Conservation (phyloP, 2,888 invertebrate genomes). For the Smittia aterrima region DNA sequence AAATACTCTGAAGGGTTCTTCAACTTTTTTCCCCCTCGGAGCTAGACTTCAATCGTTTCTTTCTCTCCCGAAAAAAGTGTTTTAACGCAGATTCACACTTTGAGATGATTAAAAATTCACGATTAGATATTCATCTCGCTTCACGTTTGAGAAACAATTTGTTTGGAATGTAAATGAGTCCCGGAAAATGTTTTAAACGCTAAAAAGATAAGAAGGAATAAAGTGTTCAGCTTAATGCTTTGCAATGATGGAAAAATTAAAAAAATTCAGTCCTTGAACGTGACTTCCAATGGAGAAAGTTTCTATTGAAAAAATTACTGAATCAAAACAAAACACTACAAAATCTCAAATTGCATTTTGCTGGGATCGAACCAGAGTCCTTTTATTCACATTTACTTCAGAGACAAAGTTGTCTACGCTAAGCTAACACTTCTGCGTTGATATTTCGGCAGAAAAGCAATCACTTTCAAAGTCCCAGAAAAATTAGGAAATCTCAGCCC, state of each 20-base stretch:
- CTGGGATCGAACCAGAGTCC: too few species aligned
- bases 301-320: too few species aligned
- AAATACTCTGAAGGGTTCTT: not conserved
- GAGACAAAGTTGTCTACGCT: too few species aligned
- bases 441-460: too few species aligned
- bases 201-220: not conserved
- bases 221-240: not conserved
- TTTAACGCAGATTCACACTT: constrained; percentile 22
- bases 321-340: too few species aligned
- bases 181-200: constrained; percentile 18
- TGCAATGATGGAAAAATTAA: not conserved
- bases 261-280: not conserved
- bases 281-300: too few species aligned
- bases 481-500: too few species aligned
- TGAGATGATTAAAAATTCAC: constrained; percentile 33
- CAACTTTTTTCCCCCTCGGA: not conserved
- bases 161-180: constrained; percentile 39
- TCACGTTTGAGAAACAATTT: constrained; percentile 38
- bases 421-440: too few species aligned
- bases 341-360: too few species aligned
- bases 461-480: too few species aligned
- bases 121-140: constrained; percentile 38
- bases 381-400: too few species aligned
- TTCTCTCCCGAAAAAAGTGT: not conserved
- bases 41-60: not conserved